Conservation (phyloP, 2,888 invertebrate genomes). For the Entomobrya proxima region DNA sequence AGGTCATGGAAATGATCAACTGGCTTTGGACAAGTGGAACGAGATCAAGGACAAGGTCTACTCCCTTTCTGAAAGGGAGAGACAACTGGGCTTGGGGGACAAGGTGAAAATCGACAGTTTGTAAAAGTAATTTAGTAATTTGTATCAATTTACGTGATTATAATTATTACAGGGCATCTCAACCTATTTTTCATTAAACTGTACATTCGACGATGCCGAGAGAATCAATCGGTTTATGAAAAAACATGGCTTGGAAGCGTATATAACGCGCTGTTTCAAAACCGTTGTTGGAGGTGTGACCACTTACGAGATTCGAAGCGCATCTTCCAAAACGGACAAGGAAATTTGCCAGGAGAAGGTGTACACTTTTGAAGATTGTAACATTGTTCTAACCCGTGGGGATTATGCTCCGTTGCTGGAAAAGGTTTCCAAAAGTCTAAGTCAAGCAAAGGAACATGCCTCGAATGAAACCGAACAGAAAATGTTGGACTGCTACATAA, state of each 20-base stretch:
- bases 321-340: constrained; percentile 82
- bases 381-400: constrained; percentile 85
- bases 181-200: constrained; percentile 94
- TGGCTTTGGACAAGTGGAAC: constrained; percentile 82
- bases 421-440: constrained; percentile 84
- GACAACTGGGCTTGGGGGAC: constrained; percentile 85
- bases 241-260: constrained; percentile 87
- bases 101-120: constrained; percentile 78
- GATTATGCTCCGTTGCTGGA: constrained; percentile 87
- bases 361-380: constrained; percentile 82
- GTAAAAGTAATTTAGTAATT: too few species aligned
- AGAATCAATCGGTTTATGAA: constrained; percentile 88
- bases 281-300: constrained; percentile 80
- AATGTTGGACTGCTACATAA: constrained; percentile 91
- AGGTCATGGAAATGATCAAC: constrained; percentile 81
- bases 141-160: too few species aligned
- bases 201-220: constrained; percentile 87
- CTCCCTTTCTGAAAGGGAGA: constrained; percentile 84
- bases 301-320: constrained; percentile 83
- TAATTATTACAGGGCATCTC: constrained; percentile 84
- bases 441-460: constrained; percentile 84
- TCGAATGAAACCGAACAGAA: constrained; percentile 86
- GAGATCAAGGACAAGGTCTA: constrained; percentile 83
- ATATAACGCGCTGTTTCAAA: constrained; percentile 93
- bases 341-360: constrained; percentile 81